A percentile compares a stretch with the other conserved stretches of the same genome.
These are phyloP conservation scores for Eilema depressum DNA, from an alignment of 2,888 invertebrate genomes.

Conservation along the genomic window DNA sequence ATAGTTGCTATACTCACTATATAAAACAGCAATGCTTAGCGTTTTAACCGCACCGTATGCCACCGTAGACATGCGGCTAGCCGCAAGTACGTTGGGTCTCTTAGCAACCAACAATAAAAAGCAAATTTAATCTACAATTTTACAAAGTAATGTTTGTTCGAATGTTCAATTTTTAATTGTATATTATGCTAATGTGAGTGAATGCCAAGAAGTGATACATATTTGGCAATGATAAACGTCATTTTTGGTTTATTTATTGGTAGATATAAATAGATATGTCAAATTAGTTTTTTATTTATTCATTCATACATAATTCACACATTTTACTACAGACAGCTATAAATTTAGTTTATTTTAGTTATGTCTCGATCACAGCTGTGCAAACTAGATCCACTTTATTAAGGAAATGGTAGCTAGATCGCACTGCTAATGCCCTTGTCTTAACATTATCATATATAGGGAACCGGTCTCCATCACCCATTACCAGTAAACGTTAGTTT, in stretches of 20 bases:
- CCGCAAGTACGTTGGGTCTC: too few relatives aligned
- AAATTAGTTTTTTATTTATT: not conserved
- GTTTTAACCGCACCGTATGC: too few relatives aligned
- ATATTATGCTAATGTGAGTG: not conserved
- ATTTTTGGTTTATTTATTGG: not conserved
- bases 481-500: slow-evolving; percentile 57
- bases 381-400: not conserved
- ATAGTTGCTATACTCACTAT: too few relatives aligned
- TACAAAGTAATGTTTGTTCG: too few relatives aligned
- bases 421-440: not conserved
- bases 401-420: slow-evolving; percentile 8
- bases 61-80: too few relatives aligned
- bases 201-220: not conserved
- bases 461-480: slow-evolving; percentile 43
- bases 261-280: not conserved
- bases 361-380: not conserved
- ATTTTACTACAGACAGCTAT: not conserved
- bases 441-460: slow-evolving; percentile 29
- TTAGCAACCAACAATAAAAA: too few relatives aligned
- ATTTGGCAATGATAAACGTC: not conserved
- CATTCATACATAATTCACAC: not conserved
- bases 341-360: not conserved
- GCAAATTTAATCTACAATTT: too few relatives aligned
- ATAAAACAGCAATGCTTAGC: too few relatives aligned
- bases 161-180: not conserved